Base-by-base conservation (phyloP, 2,797 vertebrate species). In the Scolopax bukidnonensis region DNA sequence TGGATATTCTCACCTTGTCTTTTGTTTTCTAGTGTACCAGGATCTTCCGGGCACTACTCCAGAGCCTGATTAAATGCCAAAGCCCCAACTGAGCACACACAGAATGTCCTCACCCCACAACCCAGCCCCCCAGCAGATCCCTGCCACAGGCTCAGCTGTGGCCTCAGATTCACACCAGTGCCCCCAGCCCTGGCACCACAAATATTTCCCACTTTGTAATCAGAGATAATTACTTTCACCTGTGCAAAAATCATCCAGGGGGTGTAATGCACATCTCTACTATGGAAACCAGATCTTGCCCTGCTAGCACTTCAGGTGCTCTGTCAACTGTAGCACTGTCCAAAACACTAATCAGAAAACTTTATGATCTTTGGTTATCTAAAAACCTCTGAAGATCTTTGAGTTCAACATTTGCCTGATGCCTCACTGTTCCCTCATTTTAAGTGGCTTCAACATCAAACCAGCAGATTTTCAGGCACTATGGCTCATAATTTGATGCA, bases 51-150 rank as follows among this genome's bases (percentile, higher is more conserved):
- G 10, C n/a, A 59, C 16, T 50, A 28, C 56, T 57, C 18, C 56
- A 74, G 43, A 50, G 15, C 18, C n/a, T 43, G 41, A 74, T 36
- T 84, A 47, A 92, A 59, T 84, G 48, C 16, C 16, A 48, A 53
- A 89, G 9, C 30, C 41, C 27, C 3, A 5, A 28, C 2, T 0
- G 0, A 56, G 43, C 1, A 2, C 12, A 12, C 12, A 18, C 1
- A 63, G 47, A 63, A 6, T n/a, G 51, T 8, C 24, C 17, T 87
- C 2, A 4, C 4, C 24, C 10, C 15, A 69, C 23, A 19, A 5
- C 16, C 13, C 3, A 3, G 4, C 4, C 33, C 16, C 15, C 9
- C 41, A n/a, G 36, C 30, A 64, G 11, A 11, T 27, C 45, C 36
- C 36, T 41, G n/a, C 12, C 36, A 43, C 38, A 74, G 56, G 38